These are phyloP conservation scores for Ophion ventricosus DNA, from an alignment of 2,888 invertebrate genomes.

Conservation along the genomic window DNA sequence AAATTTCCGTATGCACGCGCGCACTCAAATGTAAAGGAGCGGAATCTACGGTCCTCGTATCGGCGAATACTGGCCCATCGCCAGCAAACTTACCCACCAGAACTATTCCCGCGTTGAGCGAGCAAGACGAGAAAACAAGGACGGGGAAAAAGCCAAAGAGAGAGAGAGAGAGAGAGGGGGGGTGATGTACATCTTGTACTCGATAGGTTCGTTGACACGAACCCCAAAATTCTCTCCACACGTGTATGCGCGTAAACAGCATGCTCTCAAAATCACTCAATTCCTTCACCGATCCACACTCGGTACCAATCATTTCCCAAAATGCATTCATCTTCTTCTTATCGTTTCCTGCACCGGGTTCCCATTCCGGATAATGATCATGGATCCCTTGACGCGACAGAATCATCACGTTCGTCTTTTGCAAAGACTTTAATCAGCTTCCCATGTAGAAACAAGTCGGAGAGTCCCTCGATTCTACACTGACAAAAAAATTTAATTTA, in stretches of 20 bases:
- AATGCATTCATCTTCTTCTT: background rate
- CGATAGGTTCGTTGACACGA: slow-evolving; percentile 77
- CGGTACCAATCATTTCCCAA: background rate
- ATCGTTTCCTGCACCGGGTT: too few relatives aligned
- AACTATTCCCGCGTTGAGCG: slow-evolving; percentile 63
- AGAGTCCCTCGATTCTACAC: too few relatives aligned
- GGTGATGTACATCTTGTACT: slow-evolving; percentile 66
- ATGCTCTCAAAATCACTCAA: slow-evolving; percentile 36
- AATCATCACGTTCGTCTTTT: too few relatives aligned
- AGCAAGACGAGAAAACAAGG: slow-evolving; percentile 28
- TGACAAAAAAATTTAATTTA: too few relatives aligned
- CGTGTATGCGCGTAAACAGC: slow-evolving; percentile 28
- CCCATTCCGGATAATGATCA: too few relatives aligned
- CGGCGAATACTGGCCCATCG: slow-evolving; percentile 55
- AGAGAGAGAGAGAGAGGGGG: slow-evolving; percentile 11
- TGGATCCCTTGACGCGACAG: too few relatives aligned
- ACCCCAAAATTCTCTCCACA: slow-evolving; percentile 67
- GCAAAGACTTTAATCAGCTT: too few relatives aligned
- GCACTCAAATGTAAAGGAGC: slow-evolving; percentile 15
- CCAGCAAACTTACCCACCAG: slow-evolving; percentile 63
- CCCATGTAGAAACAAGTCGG: too few relatives aligned
- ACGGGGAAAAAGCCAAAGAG: slow-evolving; percentile 22
- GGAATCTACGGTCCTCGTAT: slow-evolving; percentile 37
- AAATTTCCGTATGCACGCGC: slow-evolving; percentile 38
- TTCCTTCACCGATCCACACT: background rate